Evolutionary conservation across 1,140 invertebrate species (phyloP).

Genomic region (Anagrus nilaparvatae): DNA sequence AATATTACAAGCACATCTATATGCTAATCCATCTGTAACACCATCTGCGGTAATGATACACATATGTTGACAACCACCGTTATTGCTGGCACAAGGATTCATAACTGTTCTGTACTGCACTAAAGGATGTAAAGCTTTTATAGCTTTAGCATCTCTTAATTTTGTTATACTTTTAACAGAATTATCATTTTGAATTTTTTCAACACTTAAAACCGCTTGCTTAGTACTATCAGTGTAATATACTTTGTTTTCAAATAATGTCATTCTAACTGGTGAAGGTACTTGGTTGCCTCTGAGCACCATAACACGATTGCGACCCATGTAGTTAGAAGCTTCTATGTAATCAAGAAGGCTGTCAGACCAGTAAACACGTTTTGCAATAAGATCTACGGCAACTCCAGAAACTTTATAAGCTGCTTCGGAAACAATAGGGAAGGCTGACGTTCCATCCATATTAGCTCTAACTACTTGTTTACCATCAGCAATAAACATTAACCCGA

Average conservation of each 20-base stretch:
- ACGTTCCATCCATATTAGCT: constrained; percentile 86
- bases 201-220: constrained; percentile 84
- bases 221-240: constrained; percentile 96
- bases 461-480: constrained; percentile 81
- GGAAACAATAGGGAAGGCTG: constrained; percentile 69
- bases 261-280: constrained; percentile 73
- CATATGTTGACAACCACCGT: constrained; percentile 90
- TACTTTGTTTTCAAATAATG: constrained; percentile 82
- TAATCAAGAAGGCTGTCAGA: constrained; percentile 93
- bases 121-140: constrained; percentile 70
- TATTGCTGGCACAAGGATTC: constrained; percentile 85
- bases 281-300: constrained; percentile 64
- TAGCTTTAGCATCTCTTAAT: constrained; percentile 72
- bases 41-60: constrained; percentile 80
- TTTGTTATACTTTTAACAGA: constrained; percentile 73
- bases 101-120: constrained; percentile 58
- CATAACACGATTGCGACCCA: constrained; percentile 70
- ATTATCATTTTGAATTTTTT: constrained; percentile 72
- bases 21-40: constrained; percentile 71
- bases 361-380: constrained; percentile 86
- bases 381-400: constrained; percentile 76
- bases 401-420: constrained; percentile 85
- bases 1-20: constrained; percentile 87
- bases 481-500: constrained; percentile 88
- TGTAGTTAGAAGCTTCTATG: constrained; percentile 94